Conservation (phyloP, 1,140 invertebrate species). For the Ridgeia piscesae region DNA sequence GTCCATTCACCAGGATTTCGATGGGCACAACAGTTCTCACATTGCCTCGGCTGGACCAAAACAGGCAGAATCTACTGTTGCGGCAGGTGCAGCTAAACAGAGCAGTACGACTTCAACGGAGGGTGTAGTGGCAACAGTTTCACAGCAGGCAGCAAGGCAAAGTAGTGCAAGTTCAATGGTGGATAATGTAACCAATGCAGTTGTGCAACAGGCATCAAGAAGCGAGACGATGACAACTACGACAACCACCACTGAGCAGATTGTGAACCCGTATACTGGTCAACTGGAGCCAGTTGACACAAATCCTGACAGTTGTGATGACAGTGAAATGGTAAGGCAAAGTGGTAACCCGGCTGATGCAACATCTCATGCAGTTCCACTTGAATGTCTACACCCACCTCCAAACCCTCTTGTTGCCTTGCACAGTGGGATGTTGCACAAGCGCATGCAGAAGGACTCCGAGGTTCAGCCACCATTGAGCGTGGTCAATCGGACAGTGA, state of each 20-base stretch:
- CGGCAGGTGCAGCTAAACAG: conserved; percentile 56
- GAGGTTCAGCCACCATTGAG: background rate
- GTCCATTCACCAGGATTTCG: background rate
- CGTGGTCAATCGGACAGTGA: background rate
- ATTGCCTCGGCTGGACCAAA: background rate
- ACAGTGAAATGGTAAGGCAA: background rate
- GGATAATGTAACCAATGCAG: background rate
- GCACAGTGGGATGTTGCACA: background rate
- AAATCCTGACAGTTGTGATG: conserved; percentile 21
- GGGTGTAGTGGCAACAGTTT: background rate
- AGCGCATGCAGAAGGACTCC: background rate
- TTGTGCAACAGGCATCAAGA: conserved; percentile 2
- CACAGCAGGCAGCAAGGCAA: conserved; percentile 9
- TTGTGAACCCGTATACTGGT: conserved; percentile 85
- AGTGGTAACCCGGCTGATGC: background rate
- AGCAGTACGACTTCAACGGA: background rate
- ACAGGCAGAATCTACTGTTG: background rate
- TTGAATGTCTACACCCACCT: conserved; percentile 17
- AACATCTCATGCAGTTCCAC: background rate
- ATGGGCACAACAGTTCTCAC: background rate
- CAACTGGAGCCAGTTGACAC: conserved; percentile 73
- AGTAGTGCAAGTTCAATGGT: background rate
- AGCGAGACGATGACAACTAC: background rate
- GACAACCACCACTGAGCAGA: conserved; percentile 61
- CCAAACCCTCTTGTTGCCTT: conserved; percentile 19